A percentile compares a stretch with the other conserved stretches of the same genome.
These are phyloP conservation scores for Bambusicola thoracicus DNA, from an alignment of 2,113 vertebrate species.

Conservation along the genomic window DNA sequence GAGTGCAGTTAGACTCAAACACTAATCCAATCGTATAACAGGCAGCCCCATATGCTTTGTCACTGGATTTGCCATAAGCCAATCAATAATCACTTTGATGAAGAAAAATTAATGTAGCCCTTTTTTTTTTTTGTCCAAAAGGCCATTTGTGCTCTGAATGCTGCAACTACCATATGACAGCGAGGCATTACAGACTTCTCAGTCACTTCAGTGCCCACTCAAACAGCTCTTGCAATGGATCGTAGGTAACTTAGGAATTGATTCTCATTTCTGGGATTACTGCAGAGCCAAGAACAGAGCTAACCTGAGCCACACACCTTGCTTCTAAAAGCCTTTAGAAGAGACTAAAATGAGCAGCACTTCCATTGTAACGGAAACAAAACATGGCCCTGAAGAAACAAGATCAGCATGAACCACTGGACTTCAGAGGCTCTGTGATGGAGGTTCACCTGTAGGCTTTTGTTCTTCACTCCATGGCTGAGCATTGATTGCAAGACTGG, in stretches of 20 bases:
- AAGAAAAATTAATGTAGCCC: constrained; percentile 40
- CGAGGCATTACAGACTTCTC: background rate
- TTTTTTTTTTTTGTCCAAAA: background rate
- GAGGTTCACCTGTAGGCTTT: background rate
- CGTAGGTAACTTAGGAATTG: background rate
- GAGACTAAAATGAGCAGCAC: background rate
- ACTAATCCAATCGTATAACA: constrained; percentile 78
- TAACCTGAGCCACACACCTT: background rate
- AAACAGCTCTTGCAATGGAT: background rate
- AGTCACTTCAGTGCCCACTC: background rate
- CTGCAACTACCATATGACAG: background rate
- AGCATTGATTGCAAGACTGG: background rate
- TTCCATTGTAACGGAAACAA: background rate
- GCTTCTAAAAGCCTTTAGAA: background rate
- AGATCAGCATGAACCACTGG: background rate
- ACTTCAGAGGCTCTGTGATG: background rate
- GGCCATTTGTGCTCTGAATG: background rate
- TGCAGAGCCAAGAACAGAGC: background rate
- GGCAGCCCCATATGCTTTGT: constrained; percentile 73
- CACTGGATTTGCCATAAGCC: constrained; percentile 71
- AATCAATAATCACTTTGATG: constrained; percentile 79
- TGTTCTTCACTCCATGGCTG: background rate
- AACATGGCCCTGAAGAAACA: background rate
- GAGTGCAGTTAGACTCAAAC: constrained; percentile 45
- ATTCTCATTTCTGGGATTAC: background rate